phyloP scores from a whole-genome alignment of 1,140 invertebrate species.

The Dendroctonus ponderosae region DNA sequence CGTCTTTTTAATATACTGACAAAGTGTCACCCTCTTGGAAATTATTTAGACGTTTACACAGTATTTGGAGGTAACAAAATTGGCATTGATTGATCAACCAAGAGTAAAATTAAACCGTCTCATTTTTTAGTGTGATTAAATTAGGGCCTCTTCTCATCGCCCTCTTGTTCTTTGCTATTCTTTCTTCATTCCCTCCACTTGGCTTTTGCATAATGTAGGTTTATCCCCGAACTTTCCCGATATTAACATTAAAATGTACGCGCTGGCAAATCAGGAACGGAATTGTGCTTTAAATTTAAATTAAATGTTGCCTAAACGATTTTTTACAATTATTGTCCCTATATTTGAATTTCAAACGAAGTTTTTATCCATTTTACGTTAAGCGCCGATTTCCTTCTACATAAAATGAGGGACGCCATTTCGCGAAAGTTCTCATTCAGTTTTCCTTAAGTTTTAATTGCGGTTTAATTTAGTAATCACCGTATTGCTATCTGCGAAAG shows the following conservation, averaged over 20 bases:
- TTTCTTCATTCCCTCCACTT: conserved; percentile 32
- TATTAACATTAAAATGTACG: conserved; percentile 41
- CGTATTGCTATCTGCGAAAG: no score
- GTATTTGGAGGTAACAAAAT: no score
- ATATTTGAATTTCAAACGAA: conserved; percentile 34
- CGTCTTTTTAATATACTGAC: no score
- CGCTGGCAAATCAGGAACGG: conserved; percentile 24
- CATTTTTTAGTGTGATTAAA: conserved; percentile 37
- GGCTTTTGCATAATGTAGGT: conserved; percentile 37
- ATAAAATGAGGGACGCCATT: not conserved
- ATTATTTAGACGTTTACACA: no score
- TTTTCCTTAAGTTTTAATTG: no score
- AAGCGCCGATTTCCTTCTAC: conserved; percentile 12
- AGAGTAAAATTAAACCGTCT: conserved; percentile 32
- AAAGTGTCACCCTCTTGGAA: no score
- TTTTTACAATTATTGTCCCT: conserved; percentile 35
- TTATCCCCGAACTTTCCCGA: conserved; percentile 36
- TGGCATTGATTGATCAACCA: no score
- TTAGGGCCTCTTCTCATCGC: conserved; percentile 37
- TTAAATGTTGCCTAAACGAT: conserved; percentile 39
- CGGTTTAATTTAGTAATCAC: no score
- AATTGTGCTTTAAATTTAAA: conserved; percentile 37
- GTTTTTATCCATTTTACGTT: conserved; percentile 18
- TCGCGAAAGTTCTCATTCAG: no score
- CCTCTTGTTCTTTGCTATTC: conserved; percentile 38